Evolutionary conservation across 1,140 invertebrate genomes (phyloP).

Genomic region (Mylabris phalerata): DNA sequence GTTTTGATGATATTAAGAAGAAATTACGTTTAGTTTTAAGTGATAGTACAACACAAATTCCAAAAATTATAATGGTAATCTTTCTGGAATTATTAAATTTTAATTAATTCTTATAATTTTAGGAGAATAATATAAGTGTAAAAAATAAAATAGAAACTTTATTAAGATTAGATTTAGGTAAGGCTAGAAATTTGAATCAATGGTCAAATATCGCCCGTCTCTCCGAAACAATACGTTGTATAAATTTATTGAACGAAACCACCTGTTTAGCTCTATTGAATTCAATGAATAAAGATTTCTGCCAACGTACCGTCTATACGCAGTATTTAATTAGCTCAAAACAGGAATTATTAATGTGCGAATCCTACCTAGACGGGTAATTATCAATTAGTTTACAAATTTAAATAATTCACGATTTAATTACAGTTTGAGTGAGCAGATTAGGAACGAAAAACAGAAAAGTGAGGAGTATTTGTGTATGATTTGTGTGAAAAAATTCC

Average conservation of each 20-base stretch:
- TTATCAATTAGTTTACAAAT: background rate
- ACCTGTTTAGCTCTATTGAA: conserved; percentile 70
- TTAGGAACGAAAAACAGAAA: conserved; percentile 64
- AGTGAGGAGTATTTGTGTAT: conserved; percentile 72
- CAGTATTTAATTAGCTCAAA: conserved; percentile 79
- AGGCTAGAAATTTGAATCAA: conserved; percentile 80
- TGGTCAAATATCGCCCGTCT: conserved; percentile 76
- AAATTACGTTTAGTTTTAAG: conserved; percentile 89
- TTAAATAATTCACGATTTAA: too few relatives aligned
- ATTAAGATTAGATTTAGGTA: conserved; percentile 74
- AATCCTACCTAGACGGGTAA: conserved; percentile 69
- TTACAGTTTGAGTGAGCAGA: conserved; percentile 52
- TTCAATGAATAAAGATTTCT: conserved; percentile 75
- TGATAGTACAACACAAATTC: conserved; percentile 32
- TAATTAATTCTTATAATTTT: conserved; percentile 10
- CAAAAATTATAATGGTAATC: conserved; percentile 29
- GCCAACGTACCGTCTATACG: conserved; percentile 71
- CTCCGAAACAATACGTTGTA: conserved; percentile 72
- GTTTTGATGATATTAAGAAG: conserved; percentile 70
- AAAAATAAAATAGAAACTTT: conserved; percentile 65
- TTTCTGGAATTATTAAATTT: background rate
- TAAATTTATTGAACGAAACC: conserved; percentile 64
- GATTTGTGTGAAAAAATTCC: conserved; percentile 71
- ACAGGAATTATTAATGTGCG: conserved; percentile 72
- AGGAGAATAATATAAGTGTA: conserved; percentile 20